Evolutionary conservation across 2,797 vertebrate genomes (phyloP), one percentile per base, ranked within the genome.

Genomic region (Dendrocincla tyrannina): DNA sequence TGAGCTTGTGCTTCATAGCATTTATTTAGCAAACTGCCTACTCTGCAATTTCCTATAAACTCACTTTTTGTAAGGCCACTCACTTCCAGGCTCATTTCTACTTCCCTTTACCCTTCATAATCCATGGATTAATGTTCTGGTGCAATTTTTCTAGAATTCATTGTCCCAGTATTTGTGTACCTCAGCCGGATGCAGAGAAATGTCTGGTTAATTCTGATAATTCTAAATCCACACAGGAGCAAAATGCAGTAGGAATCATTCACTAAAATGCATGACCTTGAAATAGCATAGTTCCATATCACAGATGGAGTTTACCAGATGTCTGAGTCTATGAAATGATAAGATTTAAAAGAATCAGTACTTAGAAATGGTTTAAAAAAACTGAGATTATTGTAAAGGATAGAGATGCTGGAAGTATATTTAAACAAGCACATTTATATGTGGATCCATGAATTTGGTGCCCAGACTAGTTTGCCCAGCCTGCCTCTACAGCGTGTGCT

Each of bases 261-360:
- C 88, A 78, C 87, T 84, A 87, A 88, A 91, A 96, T 52, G 64
- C 73, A 66, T 89, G 93, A 96, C 95, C 95, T 95, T 91, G 95
- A 92, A 93, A 96, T 89, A 94, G 94, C 84, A 94, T n/a, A 82
- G 84, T 47, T 93, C 90, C 63, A 17, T 67, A 89, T 94, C 92
- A 89, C 94, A 97, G 93, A 96, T 94, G 94, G 95, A 91, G 81
- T 94, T 96, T 94, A 79, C 90, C 95, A 96, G 94, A 95, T 92
- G 94, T 92, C 93, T 94, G 70, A 92, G 67, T 42, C 70, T 87
- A 70, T 56, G 74, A 95, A 87, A 87, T 84, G 0, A 88, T 73
- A 77, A 95, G 66, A 87, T 91, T 90, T 89, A 73, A 77, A 88
- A 91, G 77, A 95, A 27, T 87, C 55, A 67, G 50, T 95, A 47